Percentiles rank a stretch among this genome's conserved stretches.
These are phyloP conservation scores for Leptopterna dolabrata DNA, from an alignment of 2,888 invertebrate species.

Conservation along the genomic window DNA sequence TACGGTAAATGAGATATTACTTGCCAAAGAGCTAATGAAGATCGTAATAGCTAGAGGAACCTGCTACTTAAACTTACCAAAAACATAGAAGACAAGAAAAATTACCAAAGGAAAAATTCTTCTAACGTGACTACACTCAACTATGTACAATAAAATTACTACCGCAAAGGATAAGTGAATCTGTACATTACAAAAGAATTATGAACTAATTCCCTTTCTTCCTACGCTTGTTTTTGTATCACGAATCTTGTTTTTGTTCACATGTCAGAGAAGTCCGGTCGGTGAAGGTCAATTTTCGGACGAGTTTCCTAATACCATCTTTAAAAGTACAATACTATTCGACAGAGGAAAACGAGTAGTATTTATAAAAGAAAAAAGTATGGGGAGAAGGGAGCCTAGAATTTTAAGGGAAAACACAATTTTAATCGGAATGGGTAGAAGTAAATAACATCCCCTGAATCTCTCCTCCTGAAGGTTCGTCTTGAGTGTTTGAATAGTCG, in stretches of 20 bases:
- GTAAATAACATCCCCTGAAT: background rate
- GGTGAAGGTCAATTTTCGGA: background rate
- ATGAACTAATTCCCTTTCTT: slow-evolving; percentile 41
- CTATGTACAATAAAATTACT: slow-evolving; percentile 32
- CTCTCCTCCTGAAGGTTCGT: background rate
- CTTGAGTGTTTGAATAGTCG: background rate
- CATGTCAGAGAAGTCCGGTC: background rate
- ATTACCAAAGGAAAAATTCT: slow-evolving; percentile 11
- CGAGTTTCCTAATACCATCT: background rate
- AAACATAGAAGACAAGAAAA: slow-evolving; percentile 30
- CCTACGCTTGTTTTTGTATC: slow-evolving; percentile 37
- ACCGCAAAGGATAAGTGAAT: slow-evolving; percentile 35
- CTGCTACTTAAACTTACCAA: background rate
- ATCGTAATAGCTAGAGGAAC: slow-evolving; percentile 29
- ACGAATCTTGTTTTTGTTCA: slow-evolving; percentile 38
- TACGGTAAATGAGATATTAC: too few species aligned
- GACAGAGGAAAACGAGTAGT: background rate
- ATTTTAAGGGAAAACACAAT: background rate
- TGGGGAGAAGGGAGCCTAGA: background rate
- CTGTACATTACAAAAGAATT: slow-evolving; percentile 24
- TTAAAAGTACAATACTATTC: background rate
- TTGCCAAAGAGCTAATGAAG: background rate
- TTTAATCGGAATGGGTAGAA: background rate
- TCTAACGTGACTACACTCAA: slow-evolving; percentile 35
- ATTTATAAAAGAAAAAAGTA: slow-evolving; percentile 6